Base-by-base conservation (phyloP, 30 jellyfish, hydroid and myxozoan genomes). In the Aurelia sp. region DNA sequence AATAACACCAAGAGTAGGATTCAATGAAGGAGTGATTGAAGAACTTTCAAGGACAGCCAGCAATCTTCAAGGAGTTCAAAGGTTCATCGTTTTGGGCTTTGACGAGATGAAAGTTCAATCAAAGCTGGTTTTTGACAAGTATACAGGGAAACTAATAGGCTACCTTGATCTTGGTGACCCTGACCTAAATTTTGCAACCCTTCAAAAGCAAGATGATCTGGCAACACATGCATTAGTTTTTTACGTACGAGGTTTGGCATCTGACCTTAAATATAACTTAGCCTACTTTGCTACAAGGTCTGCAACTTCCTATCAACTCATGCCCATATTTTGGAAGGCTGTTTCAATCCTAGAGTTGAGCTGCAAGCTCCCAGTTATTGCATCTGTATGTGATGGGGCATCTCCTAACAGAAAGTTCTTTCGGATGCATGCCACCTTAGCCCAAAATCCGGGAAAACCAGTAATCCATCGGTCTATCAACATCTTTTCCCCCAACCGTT, bases 81-180 rank as follows among this genome's bases (percentile, higher is more conserved):
- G 55, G 60, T 78, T n/a, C 70, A 85, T 69, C 9, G 82, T 72
- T 61, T 60, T 78, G 52, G 55, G 78, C 0, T 31, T 88, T 67
- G 94, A 88, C 38, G 94, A 88, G 41, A 88, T 88, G 96, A 88
- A 77, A 70, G 72, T 88, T 47, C 93, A 88, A 60, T 86, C 81
- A 78, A 71, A 71, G 66, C 51, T 88, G 50, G 96, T 88, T 13
- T 88, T 93, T 93, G 96, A 79, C 81, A 88, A 88, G 57, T 88
- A 88, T 67, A 53, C 96, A 12, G 88, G 89, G 27, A 77, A 79
- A 47, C 63, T 88, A 61, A 88, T 88, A 21, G 94, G 93, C 55
- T 63, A 33, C 70, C 63, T 88, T 18, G 91, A 85, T 64, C 74
- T 74, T 27, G 95, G 92, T 2, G 93, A 73, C 55, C 50, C 81